phyloP scores from a whole-genome alignment of 2,113 vertebrate species.

The Hystrix cristata region DNA sequence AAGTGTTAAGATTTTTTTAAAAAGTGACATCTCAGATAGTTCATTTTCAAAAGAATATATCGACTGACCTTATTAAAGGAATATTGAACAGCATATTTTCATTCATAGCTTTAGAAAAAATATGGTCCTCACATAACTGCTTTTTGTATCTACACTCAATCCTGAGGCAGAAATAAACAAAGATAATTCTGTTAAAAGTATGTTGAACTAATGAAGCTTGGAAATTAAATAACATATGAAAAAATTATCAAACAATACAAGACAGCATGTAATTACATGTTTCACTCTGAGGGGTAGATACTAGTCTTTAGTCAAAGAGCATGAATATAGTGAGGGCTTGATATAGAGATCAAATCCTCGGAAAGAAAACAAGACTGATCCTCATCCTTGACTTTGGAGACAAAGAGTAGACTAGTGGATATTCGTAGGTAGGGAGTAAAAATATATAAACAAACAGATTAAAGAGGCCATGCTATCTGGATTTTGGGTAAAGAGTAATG shows the following conservation, averaged over 20 bases:
- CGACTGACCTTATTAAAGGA: slow-evolving; percentile 16
- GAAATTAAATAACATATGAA: background rate
- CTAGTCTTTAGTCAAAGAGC: background rate
- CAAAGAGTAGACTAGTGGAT: background rate
- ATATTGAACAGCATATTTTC: background rate
- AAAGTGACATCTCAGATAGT: background rate
- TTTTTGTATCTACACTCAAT: background rate
- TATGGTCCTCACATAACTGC: background rate
- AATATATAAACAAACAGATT: background rate
- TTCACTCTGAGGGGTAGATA: background rate
- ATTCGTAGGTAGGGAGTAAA: background rate
- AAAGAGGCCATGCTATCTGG: background rate
- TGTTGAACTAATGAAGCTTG: background rate
- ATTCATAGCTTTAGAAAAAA: slow-evolving; percentile 13
- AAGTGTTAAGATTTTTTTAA: background rate
- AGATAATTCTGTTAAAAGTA: slow-evolving; percentile 8
- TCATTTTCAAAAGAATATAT: slow-evolving; percentile 12
- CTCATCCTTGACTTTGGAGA: background rate
- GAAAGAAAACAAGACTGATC: background rate
- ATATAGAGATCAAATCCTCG: background rate
- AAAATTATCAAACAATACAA: background rate
- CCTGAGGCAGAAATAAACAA: background rate
- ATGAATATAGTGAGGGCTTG: background rate
- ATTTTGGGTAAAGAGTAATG: background rate
- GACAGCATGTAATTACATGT: background rate